phyloP scores from a whole-genome alignment of 2,888 invertebrate species.

The Tricholauxania praeusta region DNA sequence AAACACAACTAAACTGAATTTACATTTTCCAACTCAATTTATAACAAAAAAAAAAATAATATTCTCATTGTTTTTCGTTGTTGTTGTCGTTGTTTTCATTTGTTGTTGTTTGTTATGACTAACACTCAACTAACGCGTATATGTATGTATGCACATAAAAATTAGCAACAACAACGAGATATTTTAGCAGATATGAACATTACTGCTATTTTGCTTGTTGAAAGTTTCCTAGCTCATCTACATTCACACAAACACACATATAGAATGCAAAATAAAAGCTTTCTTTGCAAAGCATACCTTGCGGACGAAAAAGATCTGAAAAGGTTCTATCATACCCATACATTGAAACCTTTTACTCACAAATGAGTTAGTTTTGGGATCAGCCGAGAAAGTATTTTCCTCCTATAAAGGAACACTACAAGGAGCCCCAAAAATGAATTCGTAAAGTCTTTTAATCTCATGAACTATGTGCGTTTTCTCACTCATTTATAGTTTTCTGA shows the following conservation, averaged over 20 bases:
- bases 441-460: no score
- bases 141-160: background rate
- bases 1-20: slow-evolving; percentile 65
- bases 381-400: no score
- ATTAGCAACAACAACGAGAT: slow-evolving; percentile 8
- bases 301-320: no score
- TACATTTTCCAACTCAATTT: slow-evolving; percentile 63
- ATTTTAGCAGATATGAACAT: background rate
- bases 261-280: background rate
- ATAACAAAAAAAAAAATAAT: slow-evolving; percentile 58
- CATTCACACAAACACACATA: background rate
- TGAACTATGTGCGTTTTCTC: no score
- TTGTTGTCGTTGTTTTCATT: slow-evolving; percentile 34
- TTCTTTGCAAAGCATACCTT: no score
- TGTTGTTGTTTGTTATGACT: slow-evolving; percentile 49
- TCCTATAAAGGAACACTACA: no score
- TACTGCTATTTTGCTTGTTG: background rate
- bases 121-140: slow-evolving; percentile 47
- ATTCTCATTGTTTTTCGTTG: slow-evolving; percentile 23
- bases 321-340: no score
- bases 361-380: no score
- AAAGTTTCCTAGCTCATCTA: no score
- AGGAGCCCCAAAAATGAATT: no score
- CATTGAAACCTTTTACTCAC: no score
- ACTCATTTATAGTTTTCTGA: no score